Percentiles rank a stretch among this genome's conserved stretches.
Conservation (phyloP, 2,888 invertebrate genomes). For the Callinectes sapidus region DNA sequence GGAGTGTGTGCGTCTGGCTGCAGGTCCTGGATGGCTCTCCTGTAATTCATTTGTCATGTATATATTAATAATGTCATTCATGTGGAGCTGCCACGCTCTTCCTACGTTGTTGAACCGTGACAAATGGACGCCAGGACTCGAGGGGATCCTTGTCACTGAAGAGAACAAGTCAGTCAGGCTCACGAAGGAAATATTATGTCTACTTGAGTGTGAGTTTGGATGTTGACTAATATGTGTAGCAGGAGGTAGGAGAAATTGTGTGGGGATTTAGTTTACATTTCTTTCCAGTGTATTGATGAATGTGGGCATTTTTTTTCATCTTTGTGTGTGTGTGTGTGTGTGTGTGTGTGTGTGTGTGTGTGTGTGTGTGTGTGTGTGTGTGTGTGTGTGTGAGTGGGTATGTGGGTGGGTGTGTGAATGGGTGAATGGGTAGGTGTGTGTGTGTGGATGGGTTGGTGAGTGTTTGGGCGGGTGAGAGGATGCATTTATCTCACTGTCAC, state of each 20-base stretch:
- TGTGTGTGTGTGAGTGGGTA: too few relatives aligned
- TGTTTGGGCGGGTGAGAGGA: too few relatives aligned
- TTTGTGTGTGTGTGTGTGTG: neutral
- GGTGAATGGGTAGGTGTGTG: neutral
- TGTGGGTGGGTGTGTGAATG: too few relatives aligned
- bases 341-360: neutral
- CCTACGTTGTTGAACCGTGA: neutral
- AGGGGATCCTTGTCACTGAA: neutral
- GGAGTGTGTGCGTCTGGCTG: neutral
- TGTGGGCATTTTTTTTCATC: neutral
- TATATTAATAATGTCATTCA: neutral
- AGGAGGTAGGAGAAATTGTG: neutral
- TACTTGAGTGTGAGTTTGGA: neutral
- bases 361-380: neutral
- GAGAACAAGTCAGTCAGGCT: neutral
- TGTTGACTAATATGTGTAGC: neutral
- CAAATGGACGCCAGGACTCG: neutral
- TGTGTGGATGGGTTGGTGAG: too few relatives aligned
- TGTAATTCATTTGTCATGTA: conserved; percentile 22
- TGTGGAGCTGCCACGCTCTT: neutral
- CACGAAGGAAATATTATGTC: neutral
- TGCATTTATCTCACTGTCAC: too few relatives aligned
- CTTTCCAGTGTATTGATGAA: neutral
- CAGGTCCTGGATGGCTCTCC: neutral
- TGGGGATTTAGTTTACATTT: neutral